Conservation (phyloP, 37 sponge, comb jelly and placozoan species). For the Theonella swinhoei region DNA sequence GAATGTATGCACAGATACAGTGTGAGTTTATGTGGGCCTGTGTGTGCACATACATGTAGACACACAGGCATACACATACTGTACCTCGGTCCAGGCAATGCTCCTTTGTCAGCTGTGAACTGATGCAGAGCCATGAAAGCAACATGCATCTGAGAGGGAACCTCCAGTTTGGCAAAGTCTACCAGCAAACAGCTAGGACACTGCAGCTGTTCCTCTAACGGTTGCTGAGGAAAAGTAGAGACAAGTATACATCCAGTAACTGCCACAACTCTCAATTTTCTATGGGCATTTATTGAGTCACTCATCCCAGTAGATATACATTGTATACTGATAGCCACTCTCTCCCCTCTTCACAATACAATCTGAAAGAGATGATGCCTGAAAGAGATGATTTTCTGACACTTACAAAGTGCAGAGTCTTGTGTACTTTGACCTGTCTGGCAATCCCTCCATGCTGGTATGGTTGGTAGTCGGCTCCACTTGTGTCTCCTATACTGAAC, state of each 20-base stretch:
- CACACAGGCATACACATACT: too few species aligned
- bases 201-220: constrained; percentile 64
- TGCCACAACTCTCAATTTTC: neutral
- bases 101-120: neutral
- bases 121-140: constrained; percentile 55
- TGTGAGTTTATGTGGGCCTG: too few species aligned
- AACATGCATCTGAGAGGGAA: constrained; percentile 39
- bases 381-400: too few species aligned
- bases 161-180: constrained; percentile 85
- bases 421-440: constrained; percentile 73
- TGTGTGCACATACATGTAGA: too few species aligned
- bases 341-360: too few species aligned
- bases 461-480: constrained; percentile 21
- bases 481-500: constrained; percentile 89
- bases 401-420: constrained; percentile 75
- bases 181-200: constrained; percentile 57
- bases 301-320: too few species aligned
- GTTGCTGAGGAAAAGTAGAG: constrained; percentile 40
- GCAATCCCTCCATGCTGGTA: constrained; percentile 85
- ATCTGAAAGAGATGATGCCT: too few species aligned
- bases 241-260: neutral
- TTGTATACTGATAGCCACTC: too few species aligned
- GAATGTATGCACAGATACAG: too few species aligned
- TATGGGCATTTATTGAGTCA: neutral
- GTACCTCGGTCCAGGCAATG: constrained; percentile 41